Evolutionary conservation across 2,797 vertebrate genomes (phyloP).

Genomic region (Acanthiza pusilla): DNA sequence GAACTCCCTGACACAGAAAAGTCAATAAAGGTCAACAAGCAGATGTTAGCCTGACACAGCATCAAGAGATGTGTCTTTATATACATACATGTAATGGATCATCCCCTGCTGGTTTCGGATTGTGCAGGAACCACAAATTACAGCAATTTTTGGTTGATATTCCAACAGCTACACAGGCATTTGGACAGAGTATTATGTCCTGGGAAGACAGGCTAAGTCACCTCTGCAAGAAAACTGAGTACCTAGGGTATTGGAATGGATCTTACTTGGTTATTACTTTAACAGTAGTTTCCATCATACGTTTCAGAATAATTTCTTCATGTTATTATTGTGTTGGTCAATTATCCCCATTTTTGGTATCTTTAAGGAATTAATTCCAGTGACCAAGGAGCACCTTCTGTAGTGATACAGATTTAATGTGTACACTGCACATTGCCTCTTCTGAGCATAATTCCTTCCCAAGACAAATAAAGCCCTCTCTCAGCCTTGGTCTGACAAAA

Average conservation of each 20-base stretch:
- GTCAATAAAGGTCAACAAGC: not conserved
- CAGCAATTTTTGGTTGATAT: not conserved
- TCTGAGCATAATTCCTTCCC: not conserved
- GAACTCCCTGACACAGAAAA: not conserved
- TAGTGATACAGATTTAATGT: accelerated
- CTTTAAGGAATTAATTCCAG: not conserved
- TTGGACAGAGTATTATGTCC: not conserved
- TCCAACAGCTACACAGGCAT: not conserved
- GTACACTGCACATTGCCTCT: not conserved
- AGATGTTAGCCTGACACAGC: not conserved
- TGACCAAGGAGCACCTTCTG: not conserved
- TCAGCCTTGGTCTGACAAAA: not conserved
- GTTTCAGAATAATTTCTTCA: not conserved
- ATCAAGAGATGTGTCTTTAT: not conserved
- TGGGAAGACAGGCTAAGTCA: not conserved
- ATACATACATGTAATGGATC: not conserved
- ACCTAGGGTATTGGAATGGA: not conserved
- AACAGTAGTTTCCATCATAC: not conserved
- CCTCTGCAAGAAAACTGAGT: not conserved
- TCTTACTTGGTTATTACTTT: not conserved
- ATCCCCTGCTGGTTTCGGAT: not conserved
- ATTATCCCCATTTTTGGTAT: not conserved
- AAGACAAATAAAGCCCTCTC: not conserved
- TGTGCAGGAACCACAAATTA: not conserved
- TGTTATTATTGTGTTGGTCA: not conserved